Base-by-base conservation (phyloP, 2,888 invertebrate genomes). In the Azorinus chamasolen region DNA sequence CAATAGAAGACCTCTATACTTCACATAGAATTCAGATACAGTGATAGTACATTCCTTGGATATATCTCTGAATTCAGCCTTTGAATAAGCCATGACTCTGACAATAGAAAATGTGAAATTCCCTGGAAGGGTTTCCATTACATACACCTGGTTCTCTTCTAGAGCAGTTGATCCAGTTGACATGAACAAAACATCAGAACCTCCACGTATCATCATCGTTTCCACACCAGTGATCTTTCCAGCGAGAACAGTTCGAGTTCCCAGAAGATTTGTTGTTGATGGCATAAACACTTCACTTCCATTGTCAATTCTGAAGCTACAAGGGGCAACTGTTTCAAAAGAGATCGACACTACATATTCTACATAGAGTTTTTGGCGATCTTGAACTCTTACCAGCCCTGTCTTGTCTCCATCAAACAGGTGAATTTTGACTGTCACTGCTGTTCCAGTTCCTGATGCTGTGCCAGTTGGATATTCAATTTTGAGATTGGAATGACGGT, bases 261-360 rank as follows among this genome's bases (percentile, higher is more conserved):
- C 89, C 25, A 86, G 46, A 24, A 89, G 61, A 62, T 88, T 83
- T 20, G 83, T 82, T n/a, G 79, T 74, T 41, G 83, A 73, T 32
- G 89, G 87, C 18, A 88, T 69, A 8, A 88, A 58, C 8, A 86
- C 71, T 64, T 88, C 88, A 41, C 85, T 64, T n/a, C 79, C 86
- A 22, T 61, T 59, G 45, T 89, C 88, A 50, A 86, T 83, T 18
- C 83, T 69, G 48, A 85, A 89, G 54, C 87, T 89, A 58, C 88
- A 88, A 5, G 88, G 89, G 8, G 89, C 88, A 48, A 83, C 72
- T 8, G 88, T 84, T 54, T 88, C 87, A 79, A 88, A 85, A 4
- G 69, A 82, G 5, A 81, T 74, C 27, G 89, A 89, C 54, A 88
- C 88, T 1, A 83, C 74, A 37, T 86, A 83, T 65, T 89, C 89